These are phyloP conservation scores for Psittacara wagleri DNA, from an alignment of 2,113 vertebrate genomes.

Conservation along the genomic window DNA sequence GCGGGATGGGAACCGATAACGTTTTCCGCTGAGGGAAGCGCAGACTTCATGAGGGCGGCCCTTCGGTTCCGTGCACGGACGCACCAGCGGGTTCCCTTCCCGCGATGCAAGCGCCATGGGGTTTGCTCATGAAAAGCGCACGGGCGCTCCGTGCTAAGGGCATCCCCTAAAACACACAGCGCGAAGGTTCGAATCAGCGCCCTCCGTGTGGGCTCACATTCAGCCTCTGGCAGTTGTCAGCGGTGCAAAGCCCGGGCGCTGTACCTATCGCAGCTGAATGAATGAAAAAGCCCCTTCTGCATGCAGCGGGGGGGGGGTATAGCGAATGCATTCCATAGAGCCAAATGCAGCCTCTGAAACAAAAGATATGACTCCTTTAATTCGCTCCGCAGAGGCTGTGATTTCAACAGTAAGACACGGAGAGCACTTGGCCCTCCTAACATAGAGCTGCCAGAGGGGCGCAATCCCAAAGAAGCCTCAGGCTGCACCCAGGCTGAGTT, in stretches of 20 bases:
- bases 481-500: background rate
- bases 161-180: background rate
- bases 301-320: fast-evolving
- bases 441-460: fast-evolving
- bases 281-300: background rate
- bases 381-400: background rate
- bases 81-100: fast-evolving
- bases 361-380: background rate
- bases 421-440: fast-evolving
- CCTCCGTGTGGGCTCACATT: fast-evolving
- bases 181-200: background rate
- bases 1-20: background rate
- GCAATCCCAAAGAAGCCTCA: background rate
- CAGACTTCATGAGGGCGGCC: too few relatives aligned
- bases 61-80: background rate
- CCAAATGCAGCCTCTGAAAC: background rate
- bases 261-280: background rate
- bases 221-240: fast-evolving
- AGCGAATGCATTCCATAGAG: fast-evolving
- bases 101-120: background rate
- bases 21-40: background rate
- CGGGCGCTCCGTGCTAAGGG: background rate
- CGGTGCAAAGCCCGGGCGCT: fast-evolving
- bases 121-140: background rate
- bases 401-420: fast-evolving